Base-by-base conservation (phyloP, 2,888 invertebrate genomes). In the Nowickia ferox region DNA sequence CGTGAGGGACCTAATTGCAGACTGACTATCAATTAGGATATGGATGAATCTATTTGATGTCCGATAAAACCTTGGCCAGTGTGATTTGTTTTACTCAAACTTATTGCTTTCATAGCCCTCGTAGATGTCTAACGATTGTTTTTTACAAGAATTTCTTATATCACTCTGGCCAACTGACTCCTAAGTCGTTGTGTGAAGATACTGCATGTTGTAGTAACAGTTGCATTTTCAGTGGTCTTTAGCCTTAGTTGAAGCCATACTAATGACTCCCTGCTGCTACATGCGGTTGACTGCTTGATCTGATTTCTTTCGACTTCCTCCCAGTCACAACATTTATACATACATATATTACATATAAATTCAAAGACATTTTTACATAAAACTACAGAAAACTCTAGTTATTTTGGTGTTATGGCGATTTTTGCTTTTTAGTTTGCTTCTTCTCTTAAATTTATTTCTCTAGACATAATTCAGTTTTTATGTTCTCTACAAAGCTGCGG, bases 231-330 rank as follows among this genome's bases (percentile, higher is more conserved):
- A 76, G 53, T 72, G 57, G 65, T 66, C 59, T 66, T 68, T 51
- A 71, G 81, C 30, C 42, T 48, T 42, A 75, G 53, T 48, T 72
- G 55, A 83, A 86, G 79, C 71, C 82, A 72, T 86, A 81, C 86
- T 88, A 88, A 88, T 88, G 88, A 88, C 87, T 87, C 84, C 87
- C 88, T 87, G 87, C 84, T 88, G 87, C 84, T 87, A 83, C 66
- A 83, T 86, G 87, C 87, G 88, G 87, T 87, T 87, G 87, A 79
- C 74, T 87, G 86, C 59, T 68, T 57, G 81, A 40, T 53, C 68
- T 30, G 74, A 51, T 65, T 75, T 59, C 9, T 44, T 65, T 38
- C 44, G 17, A 59, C 46, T 65, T 40, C 0, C 6, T 51, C 9
- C 11, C 66, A 48, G 38, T 42, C 15, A 44, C 30, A 63, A 30